A percentile compares a stretch with the other conserved stretches of the same genome.
phyloP scores from a whole-genome alignment of 2,113 vertebrate genomes.

The Rafetus swinhoei region DNA sequence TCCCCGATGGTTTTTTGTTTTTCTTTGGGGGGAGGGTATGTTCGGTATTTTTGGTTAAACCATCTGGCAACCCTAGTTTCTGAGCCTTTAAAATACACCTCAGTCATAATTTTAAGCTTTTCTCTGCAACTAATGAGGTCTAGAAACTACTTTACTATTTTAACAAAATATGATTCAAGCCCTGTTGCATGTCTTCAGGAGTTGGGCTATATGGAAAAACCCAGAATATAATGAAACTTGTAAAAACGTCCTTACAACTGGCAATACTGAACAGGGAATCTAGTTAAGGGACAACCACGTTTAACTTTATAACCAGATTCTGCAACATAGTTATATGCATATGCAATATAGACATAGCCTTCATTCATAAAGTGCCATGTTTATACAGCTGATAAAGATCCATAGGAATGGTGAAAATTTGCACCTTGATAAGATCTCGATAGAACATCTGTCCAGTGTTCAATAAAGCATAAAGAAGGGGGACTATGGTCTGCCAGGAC shows the following conservation, averaged over 20 bases:
- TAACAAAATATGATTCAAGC: background rate
- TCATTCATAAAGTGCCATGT: background rate
- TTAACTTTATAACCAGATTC: background rate
- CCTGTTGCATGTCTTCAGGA: background rate
- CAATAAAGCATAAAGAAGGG: background rate
- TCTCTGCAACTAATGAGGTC: background rate
- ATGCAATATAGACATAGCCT: background rate
- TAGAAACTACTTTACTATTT: background rate
- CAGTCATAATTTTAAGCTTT: background rate
- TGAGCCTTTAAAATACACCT: background rate
- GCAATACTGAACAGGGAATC: background rate
- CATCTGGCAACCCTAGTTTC: background rate
- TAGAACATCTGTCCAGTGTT: background rate
- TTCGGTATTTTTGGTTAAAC: too few species aligned
- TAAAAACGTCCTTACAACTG: background rate
- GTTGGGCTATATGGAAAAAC: rapidly evolving
- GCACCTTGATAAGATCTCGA: background rate
- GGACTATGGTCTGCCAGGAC: background rate
- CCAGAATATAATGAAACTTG: rapidly evolving
- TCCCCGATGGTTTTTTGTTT: too few species aligned
- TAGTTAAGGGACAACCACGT: background rate
- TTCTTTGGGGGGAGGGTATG: too few species aligned
- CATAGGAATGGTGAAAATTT: background rate
- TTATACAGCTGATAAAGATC: background rate
- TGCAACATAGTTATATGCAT: background rate